phyloP scores from a whole-genome alignment of 2,113 vertebrate species.

The Aegithalos caudatus region DNA sequence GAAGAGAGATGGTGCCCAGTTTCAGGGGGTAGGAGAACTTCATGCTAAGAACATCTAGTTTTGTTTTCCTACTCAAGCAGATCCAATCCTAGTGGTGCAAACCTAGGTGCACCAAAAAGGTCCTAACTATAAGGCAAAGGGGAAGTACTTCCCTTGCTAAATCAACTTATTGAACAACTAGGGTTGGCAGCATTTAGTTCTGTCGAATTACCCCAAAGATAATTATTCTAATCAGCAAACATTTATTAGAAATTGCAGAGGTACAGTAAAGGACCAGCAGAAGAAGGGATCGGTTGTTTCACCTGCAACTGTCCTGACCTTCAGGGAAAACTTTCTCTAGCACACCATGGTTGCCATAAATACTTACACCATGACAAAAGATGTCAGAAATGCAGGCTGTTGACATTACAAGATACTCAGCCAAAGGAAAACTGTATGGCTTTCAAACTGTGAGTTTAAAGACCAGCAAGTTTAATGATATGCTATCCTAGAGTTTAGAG shows the following conservation, averaged over 20 bases:
- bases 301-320: slow-evolving; percentile 1
- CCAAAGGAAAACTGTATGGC: neutral
- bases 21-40: neutral
- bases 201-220: neutral
- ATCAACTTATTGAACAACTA: neutral
- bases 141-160: neutral
- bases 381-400: slow-evolving; percentile 4
- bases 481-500: neutral
- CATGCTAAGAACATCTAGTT: neutral
- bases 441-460: neutral
- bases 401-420: neutral
- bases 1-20: neutral
- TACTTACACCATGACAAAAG: slow-evolving; percentile 19
- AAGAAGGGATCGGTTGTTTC: neutral
- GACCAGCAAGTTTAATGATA: neutral
- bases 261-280: neutral
- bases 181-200: neutral
- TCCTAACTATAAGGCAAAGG: neutral
- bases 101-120: neutral
- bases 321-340: neutral
- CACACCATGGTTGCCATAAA: neutral
- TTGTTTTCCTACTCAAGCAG: neutral
- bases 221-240: neutral
- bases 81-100: neutral
- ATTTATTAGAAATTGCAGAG: neutral